These are phyloP conservation scores for Rhinophrynus dorsalis DNA, from an alignment of 2,797 vertebrate genomes.

Conservation along the genomic window DNA sequence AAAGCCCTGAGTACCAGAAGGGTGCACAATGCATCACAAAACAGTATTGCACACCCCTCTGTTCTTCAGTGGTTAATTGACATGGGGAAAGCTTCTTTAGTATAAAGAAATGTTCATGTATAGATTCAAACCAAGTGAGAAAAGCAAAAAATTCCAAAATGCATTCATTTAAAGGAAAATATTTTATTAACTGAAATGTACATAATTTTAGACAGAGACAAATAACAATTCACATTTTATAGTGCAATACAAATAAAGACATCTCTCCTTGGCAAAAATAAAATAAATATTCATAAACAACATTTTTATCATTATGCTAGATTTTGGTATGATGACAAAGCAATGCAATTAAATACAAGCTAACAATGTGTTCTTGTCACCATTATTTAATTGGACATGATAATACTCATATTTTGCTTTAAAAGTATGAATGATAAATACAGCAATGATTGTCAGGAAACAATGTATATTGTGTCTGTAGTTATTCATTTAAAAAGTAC, in stretches of 20 bases:
- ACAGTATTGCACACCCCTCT: too few species aligned
- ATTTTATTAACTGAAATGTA: conserved; percentile 45
- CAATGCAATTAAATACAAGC: conserved; percentile 62
- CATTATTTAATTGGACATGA: conserved; percentile 67
- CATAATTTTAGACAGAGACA: conserved; percentile 41
- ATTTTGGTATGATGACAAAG: conserved; percentile 62
- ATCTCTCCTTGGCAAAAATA: conserved; percentile 46
- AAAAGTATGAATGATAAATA: conserved; percentile 58
- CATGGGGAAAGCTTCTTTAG: too few species aligned
- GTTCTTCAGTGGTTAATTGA: too few species aligned
- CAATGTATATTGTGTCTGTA: conserved; percentile 55
- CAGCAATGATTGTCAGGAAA: conserved; percentile 59
- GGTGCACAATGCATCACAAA: too few species aligned
- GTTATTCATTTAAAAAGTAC: conserved; percentile 58
- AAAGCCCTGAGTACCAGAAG: too few species aligned
- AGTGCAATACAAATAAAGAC: conserved; percentile 42
- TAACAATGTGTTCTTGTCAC: conserved; percentile 63
- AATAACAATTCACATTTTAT: conserved; percentile 44
- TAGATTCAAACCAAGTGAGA: too few species aligned
- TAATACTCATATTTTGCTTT: conserved; percentile 67
- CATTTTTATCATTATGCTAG: conserved; percentile 66
- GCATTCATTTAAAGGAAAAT: too few species aligned
- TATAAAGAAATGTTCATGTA: too few species aligned
- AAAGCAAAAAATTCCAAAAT: too few species aligned
- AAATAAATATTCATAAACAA: conserved; percentile 36